A percentile compares a stretch with the other conserved stretches of the same genome.
Evolutionary conservation across 2,888 invertebrate species (phyloP).

Genomic region (Eristalis tenax): DNA sequence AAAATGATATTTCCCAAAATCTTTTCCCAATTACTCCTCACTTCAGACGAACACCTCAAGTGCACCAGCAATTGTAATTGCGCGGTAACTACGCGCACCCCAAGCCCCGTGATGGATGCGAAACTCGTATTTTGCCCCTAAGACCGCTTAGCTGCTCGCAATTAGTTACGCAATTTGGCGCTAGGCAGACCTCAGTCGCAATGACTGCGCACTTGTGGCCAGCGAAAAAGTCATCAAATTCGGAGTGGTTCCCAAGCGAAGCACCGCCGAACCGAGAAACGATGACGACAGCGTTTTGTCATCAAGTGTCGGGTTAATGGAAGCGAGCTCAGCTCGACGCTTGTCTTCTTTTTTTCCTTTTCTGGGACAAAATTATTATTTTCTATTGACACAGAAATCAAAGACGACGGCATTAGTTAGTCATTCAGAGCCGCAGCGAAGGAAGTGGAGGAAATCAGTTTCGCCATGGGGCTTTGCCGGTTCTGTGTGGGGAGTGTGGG

Average conservation of each 20-base stretch:
- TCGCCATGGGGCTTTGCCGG: slow-evolving; percentile 51
- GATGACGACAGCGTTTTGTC: slow-evolving; percentile 17
- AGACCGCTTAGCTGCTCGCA: slow-evolving; percentile 20
- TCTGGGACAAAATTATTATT: slow-evolving; percentile 42
- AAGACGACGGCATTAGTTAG: slow-evolving; percentile 16
- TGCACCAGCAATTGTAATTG: slow-evolving; percentile 21
- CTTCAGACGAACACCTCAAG: neutral
- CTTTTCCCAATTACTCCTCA: slow-evolving; percentile 9
- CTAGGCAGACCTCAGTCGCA: slow-evolving; percentile 18
- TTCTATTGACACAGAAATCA: slow-evolving; percentile 65
- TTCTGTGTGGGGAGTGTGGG: neutral
- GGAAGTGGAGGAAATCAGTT: slow-evolving; percentile 25
- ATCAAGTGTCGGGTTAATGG: slow-evolving; percentile 41
- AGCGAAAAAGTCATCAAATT: slow-evolving; percentile 29
- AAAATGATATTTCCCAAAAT: slow-evolving; percentile 23
- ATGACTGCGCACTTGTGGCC: slow-evolving; percentile 1
- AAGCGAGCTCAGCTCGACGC: neutral
- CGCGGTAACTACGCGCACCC: neutral
- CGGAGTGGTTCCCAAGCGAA: slow-evolving; percentile 25
- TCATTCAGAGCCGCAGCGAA: slow-evolving; percentile 11
- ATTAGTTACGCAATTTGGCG: slow-evolving; percentile 39
- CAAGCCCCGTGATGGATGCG: neutral
- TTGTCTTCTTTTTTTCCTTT: neutral
- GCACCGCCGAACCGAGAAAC: neutral
- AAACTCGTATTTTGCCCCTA: slow-evolving; percentile 6